These are phyloP conservation scores for Anadara kagoshimensis DNA, from an alignment of 1,140 invertebrate species.

Conservation along the genomic window DNA sequence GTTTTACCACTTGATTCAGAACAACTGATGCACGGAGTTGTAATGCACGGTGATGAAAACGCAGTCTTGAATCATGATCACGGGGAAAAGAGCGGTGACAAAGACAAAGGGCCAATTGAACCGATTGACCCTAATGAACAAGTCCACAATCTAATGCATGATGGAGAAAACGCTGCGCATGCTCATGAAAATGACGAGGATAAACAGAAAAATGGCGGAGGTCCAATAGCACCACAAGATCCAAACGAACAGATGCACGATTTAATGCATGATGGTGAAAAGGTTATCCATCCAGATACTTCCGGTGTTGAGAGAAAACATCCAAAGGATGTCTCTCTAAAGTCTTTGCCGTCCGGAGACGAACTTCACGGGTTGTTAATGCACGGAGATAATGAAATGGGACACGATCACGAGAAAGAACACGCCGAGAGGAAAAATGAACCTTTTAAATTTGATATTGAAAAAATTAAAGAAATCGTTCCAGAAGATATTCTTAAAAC, in stretches of 20 bases:
- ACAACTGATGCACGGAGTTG: slow-evolving; percentile 50
- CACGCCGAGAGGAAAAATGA: slow-evolving; percentile 8
- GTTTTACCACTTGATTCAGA: slow-evolving; percentile 25
- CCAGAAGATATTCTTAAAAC: slow-evolving; percentile 44
- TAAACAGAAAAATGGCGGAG: slow-evolving; percentile 5
- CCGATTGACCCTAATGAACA: slow-evolving; percentile 30
- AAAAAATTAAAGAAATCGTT: slow-evolving; percentile 21
- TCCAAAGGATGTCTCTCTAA: slow-evolving; percentile 21
- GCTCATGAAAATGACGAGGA: background rate
- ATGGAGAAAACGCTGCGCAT: slow-evolving; percentile 9
- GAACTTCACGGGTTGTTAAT: slow-evolving; percentile 14
- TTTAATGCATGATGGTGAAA: slow-evolving; percentile 36
- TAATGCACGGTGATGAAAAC: slow-evolving; percentile 53
- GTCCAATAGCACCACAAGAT: slow-evolving; percentile 10
- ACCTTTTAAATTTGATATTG: slow-evolving; percentile 38
- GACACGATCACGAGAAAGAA: slow-evolving; percentile 11
- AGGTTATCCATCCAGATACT: slow-evolving; percentile 10
- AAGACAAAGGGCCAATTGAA: background rate
- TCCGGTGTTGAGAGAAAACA: background rate
- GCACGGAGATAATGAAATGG: slow-evolving; percentile 12
- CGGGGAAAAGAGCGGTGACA: slow-evolving; percentile 13
- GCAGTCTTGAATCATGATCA: slow-evolving; percentile 29
- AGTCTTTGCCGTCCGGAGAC: slow-evolving; percentile 23
- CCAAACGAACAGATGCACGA: slow-evolving; percentile 29
- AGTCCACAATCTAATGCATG: slow-evolving; percentile 46